Base-by-base conservation (phyloP, 2,888 invertebrate species). In the Brachyptera risi region DNA sequence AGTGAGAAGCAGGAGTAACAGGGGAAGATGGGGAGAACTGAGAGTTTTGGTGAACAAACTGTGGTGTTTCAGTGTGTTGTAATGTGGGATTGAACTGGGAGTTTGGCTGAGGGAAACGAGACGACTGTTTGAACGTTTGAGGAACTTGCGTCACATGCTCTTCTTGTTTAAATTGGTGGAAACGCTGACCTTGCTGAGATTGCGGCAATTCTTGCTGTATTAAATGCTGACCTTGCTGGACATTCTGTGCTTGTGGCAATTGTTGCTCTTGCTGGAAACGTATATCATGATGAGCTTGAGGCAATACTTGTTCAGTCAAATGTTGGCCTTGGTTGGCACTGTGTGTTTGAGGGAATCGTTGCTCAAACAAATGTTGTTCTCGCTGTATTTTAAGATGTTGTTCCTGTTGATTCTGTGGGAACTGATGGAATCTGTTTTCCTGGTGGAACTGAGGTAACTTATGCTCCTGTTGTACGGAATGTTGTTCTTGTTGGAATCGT, bases 141-240 rank as follows among this genome's bases (percentile, higher is more conserved):
- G 40, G 40, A 35, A 35, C 11, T 35, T 35, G 35, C 11, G n/a
- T n/a, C n/a, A n/a, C n/a, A n/a, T 35, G 35, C 11, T 66, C 82
- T 80, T 65, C 83, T 77, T 40, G 77, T 69, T 37, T 82, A 78
- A 27, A 78, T 79, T 31, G 77, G 72, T 54, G 82, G 76, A 15
- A 81, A 80, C 2, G 74, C 70, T 11, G 73, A 66, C 24, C 75
- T 70, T 65, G 75, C n/a, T n/a, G n/a, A n/a, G n/a, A n/a, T n/a
- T n/a, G n/a, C n/a, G n/a, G n/a, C n/a, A n/a, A n/a, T n/a, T n/a
- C n/a, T n/a, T n/a, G n/a, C n/a, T n/a, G n/a, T n/a, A n/a, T n/a
- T n/a, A n/a, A n/a, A n/a, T n/a, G 78, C 9, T 56, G 56, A 13
- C 21, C 21, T 56, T 56, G 56, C 17, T 35, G 56, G 35, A 26